Evolutionary conservation across 2,888 invertebrate genomes (phyloP), one percentile per base, ranked within the genome.

Genomic region (Drosophila setosimentum): DNA sequence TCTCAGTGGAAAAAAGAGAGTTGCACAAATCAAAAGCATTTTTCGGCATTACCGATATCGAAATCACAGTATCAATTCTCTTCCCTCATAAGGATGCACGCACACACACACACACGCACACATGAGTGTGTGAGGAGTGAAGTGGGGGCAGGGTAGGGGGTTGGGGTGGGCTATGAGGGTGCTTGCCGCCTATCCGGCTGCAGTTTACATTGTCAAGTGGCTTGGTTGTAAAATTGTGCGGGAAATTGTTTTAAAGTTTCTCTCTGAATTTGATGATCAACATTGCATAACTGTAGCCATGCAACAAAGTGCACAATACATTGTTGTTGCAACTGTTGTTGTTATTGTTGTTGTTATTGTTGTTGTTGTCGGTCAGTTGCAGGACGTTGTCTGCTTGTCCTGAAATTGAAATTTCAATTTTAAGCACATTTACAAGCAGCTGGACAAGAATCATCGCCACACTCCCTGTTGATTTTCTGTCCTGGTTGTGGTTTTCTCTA

Each of bases 351-450:
- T 37, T 58, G 49, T 32, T 67, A 54, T 21, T 45, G 58, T 45
- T 58, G 69, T 49, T 65, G 11, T 33, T 60, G 49, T 59, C 65
- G 62, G 33, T 63, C 68, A 60, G 65, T 37, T 73, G 65, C 73
- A 64, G 65, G 59, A 71, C 70, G 73, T 63, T 77, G 68, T 72
- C 63, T 74, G 69, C 71, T 61, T 68, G 61, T 66, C 42, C 70
- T 78, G 75, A 81, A 81, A 83, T 83, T 83, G 81, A 83, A 83
- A 83, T 83, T 83, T 83, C 79, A 83, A 83, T 83, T 81, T 81
- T 76, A 77, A 81, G 68, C 81, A 77, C 83, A 83, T 77, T 73
- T 81, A 73, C 80, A 68, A 79, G 69, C 76, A 73, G 65, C 73
- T 72, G 80, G 76, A 76, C 78, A 74, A 80, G 70, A 74, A 65